Percentiles rank a stretch among this genome's conserved stretches.
Evolutionary conservation across 1,140 invertebrate genomes (phyloP).

Genomic region (Liolophura sinensis): DNA sequence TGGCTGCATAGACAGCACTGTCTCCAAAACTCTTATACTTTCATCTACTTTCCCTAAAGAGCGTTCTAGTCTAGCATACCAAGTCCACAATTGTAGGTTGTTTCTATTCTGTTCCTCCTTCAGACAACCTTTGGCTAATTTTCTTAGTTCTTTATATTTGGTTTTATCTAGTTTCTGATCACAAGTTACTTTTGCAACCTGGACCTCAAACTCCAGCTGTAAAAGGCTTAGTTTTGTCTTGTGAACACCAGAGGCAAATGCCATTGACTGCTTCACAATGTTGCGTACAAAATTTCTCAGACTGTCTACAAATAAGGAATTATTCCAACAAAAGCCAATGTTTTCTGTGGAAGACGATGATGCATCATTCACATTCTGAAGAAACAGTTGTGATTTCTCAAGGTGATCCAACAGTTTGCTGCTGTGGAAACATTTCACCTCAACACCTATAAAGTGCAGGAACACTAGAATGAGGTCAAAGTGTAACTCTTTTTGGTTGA

Average conservation of each 20-base stretch:
- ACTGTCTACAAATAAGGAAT: not conserved
- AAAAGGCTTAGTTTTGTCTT: constrained; percentile 32
- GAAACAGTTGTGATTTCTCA: not conserved
- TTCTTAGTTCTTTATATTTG: constrained; percentile 47
- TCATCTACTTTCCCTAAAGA: constrained; percentile 42
- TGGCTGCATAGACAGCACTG: constrained; percentile 44
- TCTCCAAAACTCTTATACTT: constrained; percentile 51
- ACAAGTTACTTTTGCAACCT: not conserved
- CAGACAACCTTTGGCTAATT: constrained; percentile 54
- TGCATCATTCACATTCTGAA: too few species aligned
- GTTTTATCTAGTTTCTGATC: constrained; percentile 12
- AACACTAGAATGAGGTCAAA: constrained; percentile 50
- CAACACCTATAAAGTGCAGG: constrained; percentile 53
- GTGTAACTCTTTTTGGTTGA: constrained; percentile 39
- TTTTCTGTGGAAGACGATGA: too few species aligned
- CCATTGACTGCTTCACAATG: constrained; percentile 28
- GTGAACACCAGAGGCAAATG: constrained; percentile 27
- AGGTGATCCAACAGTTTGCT: not conserved
- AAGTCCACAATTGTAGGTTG: constrained; percentile 56
- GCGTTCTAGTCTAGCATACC: constrained; percentile 54
- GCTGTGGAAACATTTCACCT: not conserved
- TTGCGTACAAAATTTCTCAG: constrained; percentile 14
- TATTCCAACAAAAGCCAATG: not conserved
- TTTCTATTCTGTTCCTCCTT: constrained; percentile 57
- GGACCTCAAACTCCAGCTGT: constrained; percentile 32